These are phyloP conservation scores for Mesorhabditis sp. DNA, from an alignment of 2,888 invertebrate species.

Conservation along the genomic window DNA sequence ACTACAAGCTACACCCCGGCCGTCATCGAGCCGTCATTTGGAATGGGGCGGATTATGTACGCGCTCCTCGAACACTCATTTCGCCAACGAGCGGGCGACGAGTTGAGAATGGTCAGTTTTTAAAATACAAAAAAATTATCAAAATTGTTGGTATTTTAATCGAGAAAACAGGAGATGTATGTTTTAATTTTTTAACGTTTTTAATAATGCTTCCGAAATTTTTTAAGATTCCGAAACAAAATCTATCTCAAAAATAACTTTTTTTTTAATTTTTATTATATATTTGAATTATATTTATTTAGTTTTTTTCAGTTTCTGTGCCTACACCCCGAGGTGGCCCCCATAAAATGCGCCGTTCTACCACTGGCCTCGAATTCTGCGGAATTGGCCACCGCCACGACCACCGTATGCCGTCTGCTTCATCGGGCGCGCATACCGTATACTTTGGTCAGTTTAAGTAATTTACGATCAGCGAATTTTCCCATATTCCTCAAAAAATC, in stretches of 20 bases:
- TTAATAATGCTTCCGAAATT: neutral
- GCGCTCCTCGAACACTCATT: conserved; percentile 92
- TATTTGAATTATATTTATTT: neutral
- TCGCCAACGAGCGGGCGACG: conserved; percentile 82
- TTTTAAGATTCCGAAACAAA: too few relatives aligned
- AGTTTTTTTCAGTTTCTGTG: conserved; percentile 71
- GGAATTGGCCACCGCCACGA: neutral
- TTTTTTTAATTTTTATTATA: too few relatives aligned
- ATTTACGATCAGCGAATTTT: conserved; percentile 67
- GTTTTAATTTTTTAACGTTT: conserved; percentile 6
- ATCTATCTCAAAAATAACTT: too few relatives aligned
- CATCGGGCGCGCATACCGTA: conserved; percentile 55
- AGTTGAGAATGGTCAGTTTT: conserved; percentile 74
- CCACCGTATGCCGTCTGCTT: conserved; percentile 64
- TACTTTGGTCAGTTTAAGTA: conserved; percentile 72
- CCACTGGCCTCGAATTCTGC: conserved; percentile 85
- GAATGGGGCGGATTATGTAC: conserved; percentile 92
- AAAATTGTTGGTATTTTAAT: too few relatives aligned
- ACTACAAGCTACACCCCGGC: conserved; percentile 87
- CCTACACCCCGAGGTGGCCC: conserved; percentile 84
- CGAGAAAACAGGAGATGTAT: too few relatives aligned
- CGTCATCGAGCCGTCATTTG: conserved; percentile 97
- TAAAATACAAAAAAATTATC: neutral
- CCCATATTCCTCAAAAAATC: too few relatives aligned
- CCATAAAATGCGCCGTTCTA: conserved; percentile 90